Conservation (phyloP, 2,797 vertebrate genomes). For the Acanthis flammea region DNA sequence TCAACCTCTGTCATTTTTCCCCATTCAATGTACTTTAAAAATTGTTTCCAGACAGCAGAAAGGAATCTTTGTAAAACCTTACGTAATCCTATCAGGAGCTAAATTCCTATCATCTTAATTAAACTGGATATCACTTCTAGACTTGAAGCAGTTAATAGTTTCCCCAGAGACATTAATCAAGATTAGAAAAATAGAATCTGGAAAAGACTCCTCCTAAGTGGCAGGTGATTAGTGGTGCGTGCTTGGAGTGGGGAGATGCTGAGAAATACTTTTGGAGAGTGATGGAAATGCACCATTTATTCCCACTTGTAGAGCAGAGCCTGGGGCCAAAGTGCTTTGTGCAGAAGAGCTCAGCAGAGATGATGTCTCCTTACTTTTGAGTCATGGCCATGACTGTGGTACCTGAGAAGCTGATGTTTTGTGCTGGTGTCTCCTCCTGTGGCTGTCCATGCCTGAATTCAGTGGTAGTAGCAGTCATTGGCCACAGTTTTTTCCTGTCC, state of each 20-base stretch:
- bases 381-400: not conserved
- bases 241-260: not conserved
- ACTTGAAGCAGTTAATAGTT: not conserved
- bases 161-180: conserved; percentile 1
- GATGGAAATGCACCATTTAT: not conserved
- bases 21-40: not conserved
- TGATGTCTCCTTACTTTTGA: not conserved
- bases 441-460: not conserved
- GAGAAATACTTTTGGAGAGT: not conserved
- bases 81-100: not conserved
- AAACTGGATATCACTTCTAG: not conserved
- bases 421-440: not conserved
- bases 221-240: not conserved
- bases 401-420: not conserved
- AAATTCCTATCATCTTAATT: conserved; percentile 14
- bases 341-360: conserved; percentile 28
- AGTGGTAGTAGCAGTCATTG: not conserved
- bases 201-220: not conserved
- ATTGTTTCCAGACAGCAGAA: not conserved
- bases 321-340: not conserved
- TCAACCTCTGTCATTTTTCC: not conserved
- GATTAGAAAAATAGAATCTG: not conserved
- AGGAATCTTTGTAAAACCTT: not conserved
- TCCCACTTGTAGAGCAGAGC: not conserved
- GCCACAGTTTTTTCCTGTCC: not conserved